Base-by-base conservation (phyloP, 2,797 vertebrate species). In the Pangasius sanitwongsei region DNA sequence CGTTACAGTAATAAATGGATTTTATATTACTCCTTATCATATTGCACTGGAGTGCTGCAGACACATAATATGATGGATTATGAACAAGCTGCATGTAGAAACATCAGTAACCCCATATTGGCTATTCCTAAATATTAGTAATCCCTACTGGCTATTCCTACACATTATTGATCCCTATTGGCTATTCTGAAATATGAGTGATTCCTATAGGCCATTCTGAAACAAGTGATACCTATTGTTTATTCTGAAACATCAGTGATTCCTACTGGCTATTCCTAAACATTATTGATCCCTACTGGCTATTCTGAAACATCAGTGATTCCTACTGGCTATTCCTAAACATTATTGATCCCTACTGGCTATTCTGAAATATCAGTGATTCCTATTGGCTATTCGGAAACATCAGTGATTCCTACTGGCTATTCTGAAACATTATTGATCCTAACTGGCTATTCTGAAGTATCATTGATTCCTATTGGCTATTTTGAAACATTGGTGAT, bases 21-120 rank as follows among this genome's bases (percentile, higher is more conserved):
- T 85, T 85, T 34, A 23, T 23, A 86, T 86, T 81, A 70, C 75
- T 81, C 74, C 65, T 80, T 28, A 85, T 65, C 28, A 67, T 78
- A 57, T 78, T 69, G 63, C 75, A 41, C 37, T 55, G 18, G 55
- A 34, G 37, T 9, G 34, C 4, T 20, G 53, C 16, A 61, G 28
- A 61, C 53, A 50, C 55, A 74, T 72, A 72, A 44, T 37, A 20
- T 34, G 18, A 34, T 70, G n/a, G 55, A 25, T 34, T 69, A 85
- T 44, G 57, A 63, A 55, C 83, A 69, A 55, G 44, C 83, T 34
- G 16, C 34, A n/a, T 84, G 3, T 67, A 12, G 9, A 67, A 50
- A 11, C 25, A 83, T 83, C 37, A 83, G 11, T 83, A 41, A 41
- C 11, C 20, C 53, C 20, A 48, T 77, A 53, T 16, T n/a, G 28